Evolutionary conservation across 2,113 vertebrate genomes (phyloP), one percentile per base, ranked within the genome.

Genomic region (Nycticorax nycticorax): DNA sequence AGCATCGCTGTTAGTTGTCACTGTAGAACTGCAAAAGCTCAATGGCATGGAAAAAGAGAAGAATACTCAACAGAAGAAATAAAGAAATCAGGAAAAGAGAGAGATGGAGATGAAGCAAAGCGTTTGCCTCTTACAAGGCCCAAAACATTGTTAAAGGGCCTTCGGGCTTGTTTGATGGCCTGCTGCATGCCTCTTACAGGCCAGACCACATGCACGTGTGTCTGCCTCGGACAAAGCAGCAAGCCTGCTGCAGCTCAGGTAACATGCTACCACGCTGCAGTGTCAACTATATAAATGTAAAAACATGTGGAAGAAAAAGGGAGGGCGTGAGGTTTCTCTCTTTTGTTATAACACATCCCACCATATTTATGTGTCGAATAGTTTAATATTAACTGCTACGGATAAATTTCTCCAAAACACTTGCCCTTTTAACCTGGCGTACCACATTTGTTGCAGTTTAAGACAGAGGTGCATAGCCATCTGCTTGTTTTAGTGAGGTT

Each of bases 91-190:
- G 96, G 92, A 63, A 73, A 64, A 71, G 74, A 94, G 94, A 96
- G 63, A 17, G 85, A 95, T 96, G 97, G 97, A 97, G 96, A 98
- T 97, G 97, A 92, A 98, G 98, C 97, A 74, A 94, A 98, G 97
- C 98, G 32, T 96, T 92, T 98, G 99, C 99, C 99, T 98, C 99
- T 99, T 99, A 99, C 99, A 98, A 99, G 98, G 98, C 98, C 98
- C 98, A 85, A 92, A 97, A 92, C 47, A 15, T 15, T 60, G 96
- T 95, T 97, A 95, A 12, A 88, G 98, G 91, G 88, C 97, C 98
- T 98, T 97, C 0, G 98, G 98, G 98, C 98, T 92, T 95, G 97
- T 98, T 97, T 90, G 69, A 33, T 63, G 97, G 97, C 99, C 97
- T 96, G 97, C 97, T 82, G 97, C 98, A 97, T 98, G 99, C 99